A percentile compares a stretch with the other conserved stretches of the same genome.
Evolutionary conservation across 2,888 invertebrate genomes (phyloP).

Genomic region (Cheilosia impressa): DNA sequence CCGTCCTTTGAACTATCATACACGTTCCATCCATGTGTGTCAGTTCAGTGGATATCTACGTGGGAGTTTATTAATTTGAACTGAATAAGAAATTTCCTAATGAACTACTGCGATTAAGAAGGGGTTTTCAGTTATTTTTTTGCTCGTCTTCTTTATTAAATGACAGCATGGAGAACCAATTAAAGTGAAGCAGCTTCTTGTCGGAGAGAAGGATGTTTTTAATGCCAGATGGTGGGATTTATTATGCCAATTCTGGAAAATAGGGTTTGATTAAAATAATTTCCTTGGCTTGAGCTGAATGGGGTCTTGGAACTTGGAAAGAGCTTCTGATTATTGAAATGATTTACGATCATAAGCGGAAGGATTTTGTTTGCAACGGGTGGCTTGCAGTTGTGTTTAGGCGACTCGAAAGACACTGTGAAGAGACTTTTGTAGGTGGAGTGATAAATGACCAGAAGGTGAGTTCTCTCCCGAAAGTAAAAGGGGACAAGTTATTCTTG

Average conservation of each 20-base stretch:
- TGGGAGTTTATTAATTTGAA: conserved; percentile 70
- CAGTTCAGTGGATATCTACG: conserved; percentile 2
- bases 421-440: no score
- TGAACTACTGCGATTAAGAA: conserved; percentile 57
- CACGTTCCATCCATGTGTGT: conserved; percentile 22
- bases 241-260: conserved; percentile 45
- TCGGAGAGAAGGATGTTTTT: conserved; percentile 31
- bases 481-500: no score
- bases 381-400: no score
- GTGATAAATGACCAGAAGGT: no score
- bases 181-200: conserved; percentile 53
- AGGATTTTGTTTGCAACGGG: no score
- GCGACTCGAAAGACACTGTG: no score
- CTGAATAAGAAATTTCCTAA: conserved; percentile 70
- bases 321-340: no score
- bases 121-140: neutral
- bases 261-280: conserved; percentile 45
- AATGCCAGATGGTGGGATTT: conserved; percentile 35
- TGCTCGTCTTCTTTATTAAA: conserved; percentile 48
- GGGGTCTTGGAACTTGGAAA: no score
- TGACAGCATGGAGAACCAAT: conserved; percentile 51
- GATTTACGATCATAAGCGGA: no score
- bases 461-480: no score
- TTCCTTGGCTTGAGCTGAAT: no score
- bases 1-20: conserved; percentile 63